A percentile compares a stretch with the other conserved stretches of the same genome.
phyloP scores from a whole-genome alignment of 2,113 vertebrate species.

The Apteryx owenii region DNA sequence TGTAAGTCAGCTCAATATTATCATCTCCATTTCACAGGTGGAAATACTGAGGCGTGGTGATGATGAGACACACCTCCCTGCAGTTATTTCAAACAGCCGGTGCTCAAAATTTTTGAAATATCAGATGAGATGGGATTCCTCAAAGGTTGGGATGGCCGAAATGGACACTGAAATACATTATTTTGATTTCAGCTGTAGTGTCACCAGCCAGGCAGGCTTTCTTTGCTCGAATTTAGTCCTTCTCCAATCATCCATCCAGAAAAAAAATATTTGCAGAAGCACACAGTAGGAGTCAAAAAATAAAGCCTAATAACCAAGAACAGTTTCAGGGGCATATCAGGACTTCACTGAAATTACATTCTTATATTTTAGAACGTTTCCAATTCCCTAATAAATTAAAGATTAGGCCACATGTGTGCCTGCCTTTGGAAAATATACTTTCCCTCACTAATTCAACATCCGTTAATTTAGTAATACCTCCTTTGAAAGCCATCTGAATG shows the following conservation, averaged over 20 bases:
- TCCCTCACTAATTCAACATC: not conserved
- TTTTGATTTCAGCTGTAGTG: not conserved
- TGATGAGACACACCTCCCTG: not conserved
- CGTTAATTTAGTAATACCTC: not conserved
- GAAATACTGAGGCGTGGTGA: conserved; percentile 31
- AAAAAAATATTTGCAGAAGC: not conserved
- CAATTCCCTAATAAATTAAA: conserved; percentile 11
- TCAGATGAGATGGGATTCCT: not conserved
- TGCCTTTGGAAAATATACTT: not conserved
- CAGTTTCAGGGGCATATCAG: not conserved
- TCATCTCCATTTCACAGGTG: conserved; percentile 1
- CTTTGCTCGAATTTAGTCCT: not conserved
- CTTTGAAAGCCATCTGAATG: not conserved
- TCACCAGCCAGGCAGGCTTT: not conserved
- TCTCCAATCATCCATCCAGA: not conserved
- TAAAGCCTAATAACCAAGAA: conserved; percentile 18
- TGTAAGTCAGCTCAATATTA: not conserved
- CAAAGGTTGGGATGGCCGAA: not conserved
- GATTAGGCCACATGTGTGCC: not conserved
- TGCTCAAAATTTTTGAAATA: not conserved
- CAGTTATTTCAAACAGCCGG: not conserved
- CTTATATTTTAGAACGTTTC: not conserved
- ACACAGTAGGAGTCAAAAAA: not conserved
- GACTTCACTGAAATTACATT: conserved; percentile 3
- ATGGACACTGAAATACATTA: not conserved